Evolutionary conservation across 2,797 vertebrate genomes (phyloP), one percentile per base, ranked within the genome.

Genomic region (Carcharodon carcharias): DNA sequence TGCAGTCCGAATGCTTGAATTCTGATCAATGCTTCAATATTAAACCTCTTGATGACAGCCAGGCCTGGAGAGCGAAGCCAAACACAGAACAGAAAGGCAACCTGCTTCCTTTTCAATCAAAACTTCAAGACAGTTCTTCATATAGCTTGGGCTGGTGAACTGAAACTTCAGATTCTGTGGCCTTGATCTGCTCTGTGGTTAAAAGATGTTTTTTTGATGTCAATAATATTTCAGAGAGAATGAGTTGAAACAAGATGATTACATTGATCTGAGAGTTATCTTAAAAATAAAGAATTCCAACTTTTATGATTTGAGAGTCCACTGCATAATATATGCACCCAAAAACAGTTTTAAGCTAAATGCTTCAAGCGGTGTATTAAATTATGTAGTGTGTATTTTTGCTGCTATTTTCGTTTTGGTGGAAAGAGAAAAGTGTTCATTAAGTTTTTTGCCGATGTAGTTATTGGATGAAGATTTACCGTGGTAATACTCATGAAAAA

Each of bases 111-210:
- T 88, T 88, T 91, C 28, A 91, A 91, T 93, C 63, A 93, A 67
- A 65, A 23, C n/a, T n/a, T 67, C 91, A 93, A 26, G 91, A 67
- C n/a, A 65, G 91, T 35, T 63, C 91, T 93, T 93, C n/a, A 67
- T 65, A 67, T 65, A 45, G n/a, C 91, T 67, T 26, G 5, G 63
- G 16, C n/a, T 65, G 40, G 6, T 67, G 61, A 65, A 23, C 61
- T 45, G 63, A 45, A 67, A 23, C 9, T 8, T 9, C 21, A 26
- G 63, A 16, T 45, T 63, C 63, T 94, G 63, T 40, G 61, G 18
- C 63, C 92, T 67, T 45, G 61, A 94, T 1, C n/a, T 40, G 61
- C 35, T 40, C 31, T 93, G 35, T 28, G 5, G 14, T 65, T 93
- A 28, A 63, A 40, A 93, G 14, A 23, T 14, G 18, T 40, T 93